phyloP scores from a whole-genome alignment of 2,888 invertebrate species.

The Ommatoiulus sabulosus region DNA sequence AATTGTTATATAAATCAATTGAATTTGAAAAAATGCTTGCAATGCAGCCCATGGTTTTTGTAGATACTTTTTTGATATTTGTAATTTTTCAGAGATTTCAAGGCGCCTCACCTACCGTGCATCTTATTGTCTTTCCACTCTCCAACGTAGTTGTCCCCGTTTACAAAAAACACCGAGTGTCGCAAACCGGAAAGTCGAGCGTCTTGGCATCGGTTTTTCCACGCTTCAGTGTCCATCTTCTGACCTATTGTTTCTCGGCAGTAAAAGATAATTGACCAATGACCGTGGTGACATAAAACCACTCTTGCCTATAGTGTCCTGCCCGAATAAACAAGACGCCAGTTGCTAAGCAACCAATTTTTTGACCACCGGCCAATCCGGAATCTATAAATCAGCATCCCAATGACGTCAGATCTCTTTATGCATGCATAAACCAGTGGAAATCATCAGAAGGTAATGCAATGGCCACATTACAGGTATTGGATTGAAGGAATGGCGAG shows the following conservation, averaged over 20 bases:
- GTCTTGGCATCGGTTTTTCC: neutral
- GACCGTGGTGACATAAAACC: neutral
- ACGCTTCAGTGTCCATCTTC: neutral
- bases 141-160: slow-evolving; percentile 53
- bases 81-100: neutral
- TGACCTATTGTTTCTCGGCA: slow-evolving; percentile 1
- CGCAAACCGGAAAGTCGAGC: slow-evolving; percentile 50
- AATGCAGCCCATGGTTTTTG: too few relatives aligned
- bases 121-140: slow-evolving; percentile 57
- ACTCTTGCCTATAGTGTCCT: neutral
- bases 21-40: too few relatives aligned
- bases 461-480: too few relatives aligned
- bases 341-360: neutral
- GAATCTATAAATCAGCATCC: neutral
- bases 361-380: neutral
- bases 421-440: too few relatives aligned
- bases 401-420: neutral
- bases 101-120: slow-evolving; percentile 38
- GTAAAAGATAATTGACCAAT: neutral
- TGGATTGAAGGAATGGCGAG: too few relatives aligned
- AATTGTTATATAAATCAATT: too few relatives aligned
- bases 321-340: neutral
- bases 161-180: slow-evolving; percentile 38
- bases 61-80: too few relatives aligned
- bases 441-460: too few relatives aligned